A percentile compares a stretch with the other conserved stretches of the same genome.
Conservation (phyloP, 2,113 vertebrate species). For the Salvelinus sp. region DNA sequence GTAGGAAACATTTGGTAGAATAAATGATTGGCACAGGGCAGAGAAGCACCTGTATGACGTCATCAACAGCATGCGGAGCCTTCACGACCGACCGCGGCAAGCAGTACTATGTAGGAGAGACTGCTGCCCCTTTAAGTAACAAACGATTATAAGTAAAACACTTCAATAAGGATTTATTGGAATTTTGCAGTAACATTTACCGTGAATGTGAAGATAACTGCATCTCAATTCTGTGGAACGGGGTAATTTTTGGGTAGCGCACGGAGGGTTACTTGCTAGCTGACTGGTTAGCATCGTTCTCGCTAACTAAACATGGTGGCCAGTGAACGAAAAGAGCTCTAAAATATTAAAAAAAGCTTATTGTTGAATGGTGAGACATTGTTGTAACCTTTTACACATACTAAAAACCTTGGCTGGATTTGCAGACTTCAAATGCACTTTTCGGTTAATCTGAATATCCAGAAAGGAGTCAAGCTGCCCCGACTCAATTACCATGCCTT, state of each 20-base stretch:
- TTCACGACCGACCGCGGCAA: background rate
- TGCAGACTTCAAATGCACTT: background rate
- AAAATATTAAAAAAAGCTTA: constrained; percentile 7
- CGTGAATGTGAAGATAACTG: background rate
- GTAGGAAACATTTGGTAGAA: too few relatives aligned
- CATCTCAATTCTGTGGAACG: background rate
- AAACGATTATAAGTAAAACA: constrained; percentile 7
- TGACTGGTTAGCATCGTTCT: constrained; percentile 37
- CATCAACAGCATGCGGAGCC: constrained; percentile 55
- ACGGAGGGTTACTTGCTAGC: constrained; percentile 6
- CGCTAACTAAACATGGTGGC: constrained; percentile 74
- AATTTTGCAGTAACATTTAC: background rate
- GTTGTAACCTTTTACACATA: background rate
- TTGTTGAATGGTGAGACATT: background rate
- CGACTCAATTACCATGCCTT: background rate
- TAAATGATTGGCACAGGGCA: background rate
- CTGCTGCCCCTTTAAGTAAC: constrained; percentile 42
- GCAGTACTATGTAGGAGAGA: background rate
- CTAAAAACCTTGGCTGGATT: background rate
- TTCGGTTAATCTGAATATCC: background rate
- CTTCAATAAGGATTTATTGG: constrained; percentile 3
- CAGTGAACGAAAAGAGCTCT: constrained; percentile 41
- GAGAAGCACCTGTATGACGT: constrained; percentile 55
- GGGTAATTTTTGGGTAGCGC: constrained; percentile 7
- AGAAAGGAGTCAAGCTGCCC: background rate